Base-by-base conservation (phyloP, 2,888 invertebrate genomes). In the Leistus spinibarbis region DNA sequence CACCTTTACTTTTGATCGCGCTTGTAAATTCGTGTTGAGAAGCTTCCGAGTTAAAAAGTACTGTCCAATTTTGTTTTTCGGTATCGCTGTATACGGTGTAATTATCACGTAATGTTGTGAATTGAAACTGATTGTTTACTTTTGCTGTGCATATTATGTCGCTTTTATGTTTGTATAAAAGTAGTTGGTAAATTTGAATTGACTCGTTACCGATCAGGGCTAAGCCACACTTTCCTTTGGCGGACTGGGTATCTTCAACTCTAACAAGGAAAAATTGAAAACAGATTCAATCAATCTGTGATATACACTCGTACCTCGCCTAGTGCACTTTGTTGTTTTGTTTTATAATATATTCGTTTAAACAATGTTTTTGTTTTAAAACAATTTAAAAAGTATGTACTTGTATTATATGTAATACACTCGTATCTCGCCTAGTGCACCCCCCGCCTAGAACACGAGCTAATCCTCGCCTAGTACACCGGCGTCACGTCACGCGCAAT, bases 141-240 rank as follows among this genome's bases (percentile, higher is more conserved):
- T 80, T 82, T 9, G 77, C 78, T 77, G 82, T 80, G 57, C 81
- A 78, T 54, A 85, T 77, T 53, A 85, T 82, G 77, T 83, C 82
- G 57, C 81, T 82, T 77, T 84, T 84, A 24, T 83, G 81, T 79
- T 83, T 84, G 76, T 86, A 86, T 60, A 83, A 76, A 53, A 85
- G 82, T 60, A 85, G 68, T 79, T 85, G 85, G 75, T 80, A 81
- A n/a, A 78, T 24, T 40, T 80, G 78, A 70, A 80, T 73, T 22
- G 77, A 62, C 64, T 79, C 76, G 64, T 81, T 80, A 10, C 82
- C 83, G 68, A 90, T 86, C 53, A 88, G 77, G 1, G 87, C 88
- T 68, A 87, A 79, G 19, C 87, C 87, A 76, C 86, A 83, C 80
- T 85, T 86, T 2, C 87, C 87, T 63, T 84, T 77, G 1, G 80